Evolutionary conservation across 2,888 invertebrate species (phyloP).

Genomic region (Gisinianus flammeolus): DNA sequence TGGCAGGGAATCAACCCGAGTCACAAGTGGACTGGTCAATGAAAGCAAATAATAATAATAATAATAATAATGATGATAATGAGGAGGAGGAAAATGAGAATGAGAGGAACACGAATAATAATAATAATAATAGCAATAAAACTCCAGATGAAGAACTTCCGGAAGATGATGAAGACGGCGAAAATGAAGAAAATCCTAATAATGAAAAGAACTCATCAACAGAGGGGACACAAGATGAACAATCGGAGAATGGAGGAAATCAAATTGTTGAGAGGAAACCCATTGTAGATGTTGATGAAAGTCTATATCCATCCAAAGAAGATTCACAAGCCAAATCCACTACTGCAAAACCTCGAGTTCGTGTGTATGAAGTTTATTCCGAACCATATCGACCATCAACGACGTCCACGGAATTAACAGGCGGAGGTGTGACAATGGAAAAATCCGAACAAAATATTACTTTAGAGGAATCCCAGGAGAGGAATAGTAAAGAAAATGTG

Average conservation of each 20-base stretch:
- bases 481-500: neutral
- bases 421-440: neutral
- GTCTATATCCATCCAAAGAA: slow-evolving; percentile 8
- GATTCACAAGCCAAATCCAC: neutral
- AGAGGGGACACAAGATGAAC: neutral
- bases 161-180: slow-evolving; percentile 4
- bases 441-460: slow-evolving; percentile 12
- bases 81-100: slow-evolving; percentile 5
- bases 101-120: neutral
- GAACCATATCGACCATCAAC: slow-evolving; percentile 26
- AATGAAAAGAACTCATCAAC: neutral
- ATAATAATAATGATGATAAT: neutral
- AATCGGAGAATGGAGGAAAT: too few relatives aligned
- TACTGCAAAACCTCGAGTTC: neutral
- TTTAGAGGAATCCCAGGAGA: neutral
- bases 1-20: slow-evolving; percentile 42
- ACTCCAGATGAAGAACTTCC: neutral
- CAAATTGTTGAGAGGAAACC: slow-evolving; percentile 22
- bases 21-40: slow-evolving; percentile 8
- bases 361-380: slow-evolving; percentile 44
- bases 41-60: neutral
- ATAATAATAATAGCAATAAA: neutral
- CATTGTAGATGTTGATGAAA: slow-evolving; percentile 6
- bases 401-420: neutral
- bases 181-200: neutral